Evolutionary conservation across 2,888 invertebrate species (phyloP).

Genomic region (Athripsodes cinereus): DNA sequence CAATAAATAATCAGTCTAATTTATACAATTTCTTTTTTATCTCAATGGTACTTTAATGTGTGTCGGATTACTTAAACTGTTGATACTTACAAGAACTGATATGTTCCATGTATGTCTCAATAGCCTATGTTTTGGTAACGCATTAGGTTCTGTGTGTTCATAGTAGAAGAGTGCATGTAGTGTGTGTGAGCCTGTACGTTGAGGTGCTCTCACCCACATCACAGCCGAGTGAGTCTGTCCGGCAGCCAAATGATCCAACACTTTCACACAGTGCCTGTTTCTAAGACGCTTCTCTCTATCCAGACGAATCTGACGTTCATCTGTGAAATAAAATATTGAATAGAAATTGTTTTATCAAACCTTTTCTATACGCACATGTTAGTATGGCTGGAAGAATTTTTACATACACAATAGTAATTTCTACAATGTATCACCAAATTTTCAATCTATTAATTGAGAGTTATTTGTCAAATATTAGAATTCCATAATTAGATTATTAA

Average conservation of each 20-base stretch:
- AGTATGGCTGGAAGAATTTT: no score
- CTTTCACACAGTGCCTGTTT: conserved; percentile 21
- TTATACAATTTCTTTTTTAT: not conserved
- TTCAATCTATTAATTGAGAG: no score
- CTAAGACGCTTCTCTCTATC: conserved; percentile 25
- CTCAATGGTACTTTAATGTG: not conserved
- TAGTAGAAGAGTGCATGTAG: conserved; percentile 71
- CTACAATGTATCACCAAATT: no score
- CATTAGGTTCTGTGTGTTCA: conserved; percentile 38
- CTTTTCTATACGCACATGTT: no score
- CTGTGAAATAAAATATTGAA: conserved; percentile 9
- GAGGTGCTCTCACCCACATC: conserved; percentile 67
- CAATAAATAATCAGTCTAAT: not conserved
- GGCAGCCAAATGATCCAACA: conserved; percentile 45
- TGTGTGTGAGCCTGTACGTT: conserved; percentile 54
- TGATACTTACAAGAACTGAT: conserved; percentile 39
- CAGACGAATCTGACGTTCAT: conserved; percentile 25
- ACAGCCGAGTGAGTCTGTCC: conserved; percentile 46
- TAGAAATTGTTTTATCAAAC: no score
- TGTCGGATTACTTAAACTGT: not conserved
- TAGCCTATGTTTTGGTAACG: conserved; percentile 43
- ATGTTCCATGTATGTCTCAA: conserved; percentile 61
- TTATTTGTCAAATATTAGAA: no score
- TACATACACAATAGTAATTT: no score
- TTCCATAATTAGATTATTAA: no score